Percentiles rank a stretch among this genome's conserved stretches.
Evolutionary conservation across 2,797 vertebrate genomes (phyloP).

Genomic region (Meda fulgida): DNA sequence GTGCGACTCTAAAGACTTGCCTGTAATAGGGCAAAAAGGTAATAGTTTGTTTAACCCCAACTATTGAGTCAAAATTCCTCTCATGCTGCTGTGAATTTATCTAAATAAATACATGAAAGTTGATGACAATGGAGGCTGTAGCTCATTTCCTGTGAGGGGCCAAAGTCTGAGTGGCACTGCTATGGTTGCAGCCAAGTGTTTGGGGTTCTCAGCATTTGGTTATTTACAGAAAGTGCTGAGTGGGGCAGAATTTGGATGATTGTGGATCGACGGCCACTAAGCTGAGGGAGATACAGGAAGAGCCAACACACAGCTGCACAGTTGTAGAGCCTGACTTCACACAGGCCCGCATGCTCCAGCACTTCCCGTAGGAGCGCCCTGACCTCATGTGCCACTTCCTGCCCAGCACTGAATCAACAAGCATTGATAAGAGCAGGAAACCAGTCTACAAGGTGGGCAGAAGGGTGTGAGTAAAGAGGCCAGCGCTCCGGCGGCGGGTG

Average conservation of each 20-base stretch:
- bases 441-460: slow-evolving; percentile 38
- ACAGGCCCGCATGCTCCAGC: slow-evolving; percentile 56
- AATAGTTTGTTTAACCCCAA: not conserved
- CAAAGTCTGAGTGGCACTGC: slow-evolving; percentile 38
- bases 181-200: slow-evolving; percentile 34
- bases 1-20: not conserved
- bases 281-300: slow-evolving; percentile 48
- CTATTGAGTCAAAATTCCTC: not conserved
- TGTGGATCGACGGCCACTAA: not conserved
- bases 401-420: slow-evolving; percentile 56
- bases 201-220: slow-evolving; percentile 45
- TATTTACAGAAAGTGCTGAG: slow-evolving; percentile 61
- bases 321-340: slow-evolving; percentile 50
- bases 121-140: slow-evolving; percentile 50
- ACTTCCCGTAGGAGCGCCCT: slow-evolving; percentile 63
- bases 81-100: slow-evolving; percentile 12
- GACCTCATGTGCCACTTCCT: slow-evolving; percentile 57
- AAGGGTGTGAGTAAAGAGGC: slow-evolving; percentile 18
- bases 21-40: not conserved
- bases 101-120: slow-evolving; percentile 47
- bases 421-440: slow-evolving; percentile 58
- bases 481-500: not conserved
- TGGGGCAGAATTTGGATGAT: slow-evolving; percentile 36
- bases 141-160: slow-evolving; percentile 45
- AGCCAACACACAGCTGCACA: slow-evolving; percentile 21